Base-by-base conservation (phyloP, 2,797 vertebrate species). In the Brachyrhaphis roseni region DNA sequence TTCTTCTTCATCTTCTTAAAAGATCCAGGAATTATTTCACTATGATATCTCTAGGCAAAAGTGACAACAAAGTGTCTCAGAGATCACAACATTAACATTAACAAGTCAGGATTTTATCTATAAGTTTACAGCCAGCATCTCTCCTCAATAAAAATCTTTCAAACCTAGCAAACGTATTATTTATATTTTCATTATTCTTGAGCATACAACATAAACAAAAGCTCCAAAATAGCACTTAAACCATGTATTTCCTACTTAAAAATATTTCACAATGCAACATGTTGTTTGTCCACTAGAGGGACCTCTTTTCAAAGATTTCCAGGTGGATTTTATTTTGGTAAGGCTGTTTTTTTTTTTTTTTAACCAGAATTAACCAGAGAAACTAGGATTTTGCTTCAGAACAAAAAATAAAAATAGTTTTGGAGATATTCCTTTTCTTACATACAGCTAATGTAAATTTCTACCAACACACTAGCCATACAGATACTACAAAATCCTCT, bases 241-340 rank as follows among this genome's bases (percentile, higher is more conserved):
- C 64, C 8, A 20, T 20, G 8, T 20, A 66, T 39, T 66, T 66
- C 34, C 16, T 66, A 16, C 26, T 45, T 71, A 1, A 28, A 7
- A 13, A 71, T 45, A 12, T 47, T 28, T 1, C 36, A 49, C 10
- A 47, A 0, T 86, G 87, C 49, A 85, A 36, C 10, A 8, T 15
- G 12, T 5, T 23, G 0, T 81, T 76, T 81, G 45, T 68, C 88
- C 93, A 86, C 92, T 83, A 91, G 92, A 91, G 77, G 0, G 31
- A 3, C 45, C 62, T 79, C 62, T 83, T 62, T 64, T 36, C 75
- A 91, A 15, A 84, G 72, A 43, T 64, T 70, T 84, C 39, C 74
- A 71, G 26, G 0, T 47, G 28, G 1, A 20, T 28, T n/a, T 16
- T 4, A 49, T 0, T 0, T 0, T 0, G 62, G 1, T 11, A 34